Evolutionary conservation across 2,113 vertebrate species (phyloP), one percentile per base, ranked within the genome.

Genomic region (Stigmatopora nigra): DNA sequence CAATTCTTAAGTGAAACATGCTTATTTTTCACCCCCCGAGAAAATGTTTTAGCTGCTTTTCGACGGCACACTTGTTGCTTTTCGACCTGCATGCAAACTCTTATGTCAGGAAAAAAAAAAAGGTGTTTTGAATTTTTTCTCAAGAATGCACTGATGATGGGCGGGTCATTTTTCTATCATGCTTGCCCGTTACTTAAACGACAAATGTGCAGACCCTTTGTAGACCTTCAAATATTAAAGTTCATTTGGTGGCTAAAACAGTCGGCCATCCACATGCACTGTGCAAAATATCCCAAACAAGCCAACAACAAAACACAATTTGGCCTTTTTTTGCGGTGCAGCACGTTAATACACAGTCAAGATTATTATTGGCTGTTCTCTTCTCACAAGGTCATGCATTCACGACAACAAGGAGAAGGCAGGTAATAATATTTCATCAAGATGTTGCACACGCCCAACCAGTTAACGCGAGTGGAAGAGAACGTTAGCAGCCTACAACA

Each of bases 361-460:
- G 53, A 56, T 56, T 56, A 56, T 48, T 48, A 48, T 14, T 14
- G 46, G 46, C 11, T 56, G 31, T 45, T 61, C 57, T 60, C 31
- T 80, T 83, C 67, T 71, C 80, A 88, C 76, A 11, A 80, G 13
- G 77, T 88, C 89, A 88, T 90, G 89, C 87, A 87, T 84, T 85
- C 82, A 88, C 38, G 38, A 41, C 84, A 85, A 84, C 79, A 83
- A 48, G 46, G 46, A 19, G 20, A 41, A 89, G 88, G 85, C 85
- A 85, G 85, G 72, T 83, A 77, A 82, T 81, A 72, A 84, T 79
- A 85, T 71, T 71, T 31, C 35, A 47, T 20, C 51, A 52, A 56
- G 20, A 25, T 1, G n/a, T 79, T 74, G 76, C 75, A 78, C 82
- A 85, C 78, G 7, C n/a, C 6, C 14, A 13, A 41, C 17, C 57